A percentile compares a stretch with the other conserved stretches of the same genome.
Evolutionary conservation across 1,140 invertebrate genomes (phyloP).

Genomic region (Bilobella aurantiaca): DNA sequence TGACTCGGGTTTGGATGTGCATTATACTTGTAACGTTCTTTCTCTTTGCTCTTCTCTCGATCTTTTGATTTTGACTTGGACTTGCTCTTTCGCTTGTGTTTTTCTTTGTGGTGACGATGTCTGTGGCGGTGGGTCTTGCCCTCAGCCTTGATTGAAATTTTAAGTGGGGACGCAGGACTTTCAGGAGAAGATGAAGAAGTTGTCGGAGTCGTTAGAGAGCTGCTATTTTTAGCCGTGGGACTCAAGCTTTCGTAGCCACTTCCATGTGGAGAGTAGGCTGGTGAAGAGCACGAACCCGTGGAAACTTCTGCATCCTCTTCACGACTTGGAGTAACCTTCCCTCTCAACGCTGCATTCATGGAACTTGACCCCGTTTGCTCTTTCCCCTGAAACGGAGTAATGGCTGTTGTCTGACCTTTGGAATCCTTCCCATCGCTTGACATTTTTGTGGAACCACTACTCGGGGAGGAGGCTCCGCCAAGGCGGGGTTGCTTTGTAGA

Average conservation of each 20-base stretch:
- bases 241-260: background rate
- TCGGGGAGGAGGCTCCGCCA: background rate
- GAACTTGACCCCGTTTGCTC: background rate
- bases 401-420: background rate
- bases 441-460: conserved; percentile 9
- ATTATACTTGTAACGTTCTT: conserved; percentile 13
- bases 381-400: background rate
- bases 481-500: conserved; percentile 5
- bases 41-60: conserved; percentile 14
- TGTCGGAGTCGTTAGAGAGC: background rate
- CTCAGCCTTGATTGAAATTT: conserved; percentile 16
- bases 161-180: conserved; percentile 4
- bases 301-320: background rate
- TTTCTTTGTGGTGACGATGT: conserved; percentile 22
- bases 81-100: conserved; percentile 21
- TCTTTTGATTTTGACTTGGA: conserved; percentile 23
- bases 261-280: background rate
- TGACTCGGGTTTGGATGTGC: conserved; percentile 15
- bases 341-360: too few species aligned
- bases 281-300: background rate
- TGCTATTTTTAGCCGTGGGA: background rate
- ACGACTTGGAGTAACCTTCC: too few species aligned
- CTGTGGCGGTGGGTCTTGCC: conserved; percentile 17
- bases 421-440: background rate
- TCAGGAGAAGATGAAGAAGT: background rate